Evolutionary conservation across 2,888 invertebrate species (phyloP).

Genomic region (Geotrupes spiniger): DNA sequence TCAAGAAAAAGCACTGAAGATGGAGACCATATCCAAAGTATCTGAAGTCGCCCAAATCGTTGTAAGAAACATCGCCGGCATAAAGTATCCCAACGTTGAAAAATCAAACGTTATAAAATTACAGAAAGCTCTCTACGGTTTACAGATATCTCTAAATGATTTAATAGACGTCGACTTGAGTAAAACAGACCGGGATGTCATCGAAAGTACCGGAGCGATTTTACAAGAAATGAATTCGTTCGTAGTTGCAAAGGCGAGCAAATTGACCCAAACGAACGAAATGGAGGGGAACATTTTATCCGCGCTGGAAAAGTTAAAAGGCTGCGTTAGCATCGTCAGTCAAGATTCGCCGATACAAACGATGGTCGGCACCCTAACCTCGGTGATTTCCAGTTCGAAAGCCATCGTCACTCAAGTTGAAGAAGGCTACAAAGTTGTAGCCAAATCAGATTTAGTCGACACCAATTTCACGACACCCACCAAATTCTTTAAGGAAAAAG

Average conservation of each 20-base stretch:
- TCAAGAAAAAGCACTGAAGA: slow-evolving; percentile 30
- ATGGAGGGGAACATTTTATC: slow-evolving; percentile 30
- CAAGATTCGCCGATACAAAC: slow-evolving; percentile 33
- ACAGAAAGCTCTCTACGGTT: slow-evolving; percentile 40
- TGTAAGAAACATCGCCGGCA: slow-evolving; percentile 39
- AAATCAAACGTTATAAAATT: slow-evolving; percentile 35
- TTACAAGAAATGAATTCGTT: slow-evolving; percentile 20
- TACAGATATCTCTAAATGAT: slow-evolving; percentile 45
- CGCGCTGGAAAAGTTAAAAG: slow-evolving; percentile 32
- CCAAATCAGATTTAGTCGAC: slow-evolving; percentile 24
- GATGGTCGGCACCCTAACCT: slow-evolving; percentile 32
- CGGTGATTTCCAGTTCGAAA: slow-evolving; percentile 34
- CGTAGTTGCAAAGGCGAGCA: slow-evolving; percentile 17
- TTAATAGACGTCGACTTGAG: slow-evolving; percentile 33
- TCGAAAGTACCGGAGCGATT: slow-evolving; percentile 13
- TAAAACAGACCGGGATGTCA: slow-evolving; percentile 15
- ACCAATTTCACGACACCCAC: slow-evolving; percentile 23
- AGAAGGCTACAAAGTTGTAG: slow-evolving; percentile 24
- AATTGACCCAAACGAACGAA: background rate
- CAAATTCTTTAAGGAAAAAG: slow-evolving; percentile 17
- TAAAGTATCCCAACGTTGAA: slow-evolving; percentile 38
- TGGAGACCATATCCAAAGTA: slow-evolving; percentile 35
- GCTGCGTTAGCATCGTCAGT: slow-evolving; percentile 30
- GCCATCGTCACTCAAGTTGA: slow-evolving; percentile 37
- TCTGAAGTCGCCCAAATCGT: slow-evolving; percentile 40